Evolutionary conservation across 2,113 vertebrate species (phyloP), one percentile per base, ranked within the genome.

Genomic region (Pristiophorus japonicus): DNA sequence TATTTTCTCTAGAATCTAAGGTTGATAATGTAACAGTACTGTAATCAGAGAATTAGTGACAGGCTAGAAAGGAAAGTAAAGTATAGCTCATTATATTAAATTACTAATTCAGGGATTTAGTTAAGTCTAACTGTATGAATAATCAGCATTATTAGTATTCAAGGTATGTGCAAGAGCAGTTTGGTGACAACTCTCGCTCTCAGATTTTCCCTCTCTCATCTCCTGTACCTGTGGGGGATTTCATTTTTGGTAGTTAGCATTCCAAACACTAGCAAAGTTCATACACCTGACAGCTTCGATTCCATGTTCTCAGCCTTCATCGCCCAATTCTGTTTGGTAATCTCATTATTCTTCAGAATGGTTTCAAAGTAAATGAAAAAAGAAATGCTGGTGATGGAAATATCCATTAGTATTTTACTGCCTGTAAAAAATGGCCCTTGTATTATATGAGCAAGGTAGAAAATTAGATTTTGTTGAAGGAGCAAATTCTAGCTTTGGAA

Each of bases 101-200:
- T 63, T 30, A 38, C 88, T 92, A 92, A 92, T 92, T 92, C 88
- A 63, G 59, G 78, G 55, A 92, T 38, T 92, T 92, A 65, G 88
- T 92, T 92, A 92, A 81, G 88, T 42, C 14, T 92, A 92, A 16
- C 88, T 22, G n/a, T 38, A 92, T 92, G 88, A 92, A 63, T 92
- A 92, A 92, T 90, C 51, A 90, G 87, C n/a, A 59, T 20, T 14
- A 92, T 92, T 92, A 92, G 59, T n/a, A 92, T 92, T 63, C 59
- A 92, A 92, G 88, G 88, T 63, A 63, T 92, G 62, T 22, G 16
- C 16, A n/a, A 63, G 88, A 38, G 6, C 27, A 55, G 27, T 30
- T 51, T 30, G 24, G n/a, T 10, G 20, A 63, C 34, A 63, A 92
- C 18, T 38, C 34, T 65, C n/a, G n/a, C 34, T 55, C n/a, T 92